Evolutionary conservation across 2,797 vertebrate genomes (phyloP), one percentile per base, ranked within the genome.

Genomic region (Characodon lateralis): DNA sequence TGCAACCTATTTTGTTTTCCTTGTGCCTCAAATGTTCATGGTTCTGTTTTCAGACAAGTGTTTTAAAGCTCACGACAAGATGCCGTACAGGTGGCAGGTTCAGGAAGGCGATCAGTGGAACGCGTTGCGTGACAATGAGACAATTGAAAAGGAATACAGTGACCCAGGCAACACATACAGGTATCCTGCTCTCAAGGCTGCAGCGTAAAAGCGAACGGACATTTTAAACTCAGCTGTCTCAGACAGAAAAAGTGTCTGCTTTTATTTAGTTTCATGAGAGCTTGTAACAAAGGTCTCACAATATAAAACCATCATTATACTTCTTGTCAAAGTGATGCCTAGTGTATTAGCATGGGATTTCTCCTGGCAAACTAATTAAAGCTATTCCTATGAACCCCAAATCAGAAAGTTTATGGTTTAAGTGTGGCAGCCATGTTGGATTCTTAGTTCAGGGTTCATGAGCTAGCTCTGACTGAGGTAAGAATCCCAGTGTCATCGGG

Each of bases 31-130:
- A 26, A 71, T 22, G 1, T 26, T 73, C 2, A 16, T 3, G 14
- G 8, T 31, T 3, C 2, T 53, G 1, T 78, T 39, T 72, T 50
- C 86, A 96, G 95, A 90, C 1, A 80, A 24, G 6, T 96, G 95
- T 76, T 87, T 53, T 58, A 93, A 74, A 79, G 92, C 77, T 72
- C 95, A 96, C 43, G 86, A 85, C 43, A 92, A 76, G 82, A 78
- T 95, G 87, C 95, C 95, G 0, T 96, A 96, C 90, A 85, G 90
- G 71, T 96, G 95, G 95, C 63, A 95, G 85, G 76, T 93, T 61
- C 88, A 51, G 26, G 69, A 86, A 10, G 89, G 63, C 0, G 56
- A 43, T 0, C 56, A 78, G 41, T 96, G 95, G 95, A 89, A 22
- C 1, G 26, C 68, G 35, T 51, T 96, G 73, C 50, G 82, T 0